Evolutionary conservation across 2,888 invertebrate species (phyloP).

Genomic region (Auanema sp.): DNA sequence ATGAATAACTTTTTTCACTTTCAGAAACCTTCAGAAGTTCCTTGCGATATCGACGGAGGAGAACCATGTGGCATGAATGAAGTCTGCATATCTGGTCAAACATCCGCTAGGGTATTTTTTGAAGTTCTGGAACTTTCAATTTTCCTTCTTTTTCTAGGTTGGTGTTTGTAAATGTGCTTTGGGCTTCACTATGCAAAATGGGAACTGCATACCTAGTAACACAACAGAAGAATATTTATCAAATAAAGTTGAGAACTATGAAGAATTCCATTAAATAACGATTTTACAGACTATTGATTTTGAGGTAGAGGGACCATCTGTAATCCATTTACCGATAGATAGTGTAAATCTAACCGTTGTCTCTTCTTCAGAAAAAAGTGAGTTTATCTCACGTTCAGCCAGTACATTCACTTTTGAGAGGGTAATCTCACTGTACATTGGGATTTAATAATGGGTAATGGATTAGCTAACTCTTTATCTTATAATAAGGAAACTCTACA

Average conservation of each 20-base stretch:
- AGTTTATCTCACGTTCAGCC: neutral
- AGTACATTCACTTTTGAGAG: neutral
- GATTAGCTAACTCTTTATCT: conserved; percentile 10
- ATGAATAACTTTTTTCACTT: too few species aligned
- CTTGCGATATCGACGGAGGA: too few species aligned
- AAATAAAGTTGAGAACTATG: neutral
- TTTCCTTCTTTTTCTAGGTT: conserved; percentile 7
- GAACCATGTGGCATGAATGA: too few species aligned
- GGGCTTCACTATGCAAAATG: conserved; percentile 9
- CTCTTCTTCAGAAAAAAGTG: conserved; percentile 3
- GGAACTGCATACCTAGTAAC: too few species aligned
- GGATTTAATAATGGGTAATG: conserved; percentile 19
- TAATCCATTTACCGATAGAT: too few species aligned
- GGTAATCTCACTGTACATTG: neutral
- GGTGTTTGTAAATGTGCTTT: conserved; percentile 12
- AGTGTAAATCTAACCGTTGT: too few species aligned
- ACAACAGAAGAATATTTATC: conserved; percentile 3
- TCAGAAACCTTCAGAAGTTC: too few species aligned
- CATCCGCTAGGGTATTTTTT: too few species aligned
- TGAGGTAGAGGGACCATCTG: too few species aligned
- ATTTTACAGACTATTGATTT: too few species aligned
- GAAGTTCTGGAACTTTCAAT: neutral
- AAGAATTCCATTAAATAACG: too few species aligned
- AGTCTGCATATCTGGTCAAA: too few species aligned
- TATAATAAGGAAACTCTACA: conserved; percentile 9